These are phyloP conservation scores for Bubo bubo DNA, from an alignment of 2,113 vertebrate species.

Conservation along the genomic window DNA sequence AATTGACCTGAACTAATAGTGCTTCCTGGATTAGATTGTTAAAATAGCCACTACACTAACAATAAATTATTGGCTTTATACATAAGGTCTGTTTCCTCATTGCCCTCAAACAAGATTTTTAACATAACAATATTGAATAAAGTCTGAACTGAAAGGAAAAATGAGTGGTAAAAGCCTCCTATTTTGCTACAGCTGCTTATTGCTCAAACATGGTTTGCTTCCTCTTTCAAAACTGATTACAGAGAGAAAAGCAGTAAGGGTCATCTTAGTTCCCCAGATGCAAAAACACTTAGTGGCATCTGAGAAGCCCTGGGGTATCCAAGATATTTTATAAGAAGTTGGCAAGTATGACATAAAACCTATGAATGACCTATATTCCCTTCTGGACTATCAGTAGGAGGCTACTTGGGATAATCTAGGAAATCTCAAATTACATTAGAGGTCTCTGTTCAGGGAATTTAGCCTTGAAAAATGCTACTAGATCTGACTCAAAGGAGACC, in stretches of 20 bases:
- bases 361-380: background rate
- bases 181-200: background rate
- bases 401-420: background rate
- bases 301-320: background rate
- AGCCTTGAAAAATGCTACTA: background rate
- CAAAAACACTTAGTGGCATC: background rate
- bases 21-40: background rate
- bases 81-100: background rate
- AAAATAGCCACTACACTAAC: background rate
- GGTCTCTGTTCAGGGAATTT: background rate
- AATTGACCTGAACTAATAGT: background rate
- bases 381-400: background rate
- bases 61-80: background rate
- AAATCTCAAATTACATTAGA: background rate
- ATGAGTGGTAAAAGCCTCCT: background rate
- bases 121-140: background rate
- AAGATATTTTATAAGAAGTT: background rate
- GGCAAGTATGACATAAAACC: background rate
- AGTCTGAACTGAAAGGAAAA: background rate
- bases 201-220: background rate
- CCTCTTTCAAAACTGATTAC: background rate
- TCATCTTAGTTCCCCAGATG: background rate
- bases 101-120: background rate
- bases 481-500: background rate
- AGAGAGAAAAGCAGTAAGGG: background rate